Evolutionary conservation across 2,113 vertebrate species (phyloP), one percentile per base, ranked within the genome.

Genomic region (Stomatorhinus ivindoensis): DNA sequence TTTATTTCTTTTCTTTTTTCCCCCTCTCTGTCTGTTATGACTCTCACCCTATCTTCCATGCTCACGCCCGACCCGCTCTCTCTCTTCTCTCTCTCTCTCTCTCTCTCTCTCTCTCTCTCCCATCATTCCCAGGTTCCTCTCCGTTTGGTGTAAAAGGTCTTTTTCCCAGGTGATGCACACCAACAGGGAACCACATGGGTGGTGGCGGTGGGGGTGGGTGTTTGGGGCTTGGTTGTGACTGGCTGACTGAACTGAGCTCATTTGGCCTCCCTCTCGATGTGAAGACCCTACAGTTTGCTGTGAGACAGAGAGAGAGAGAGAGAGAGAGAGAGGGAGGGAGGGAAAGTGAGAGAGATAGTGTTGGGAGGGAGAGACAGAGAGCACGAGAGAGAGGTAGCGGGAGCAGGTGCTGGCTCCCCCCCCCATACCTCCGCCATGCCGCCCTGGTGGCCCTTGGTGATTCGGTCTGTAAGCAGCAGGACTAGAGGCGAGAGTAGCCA

Each of bases 161-260:
- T 94, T 93, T 91, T 94, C 94, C 92, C 94, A 94, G 93, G 94
- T 95, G 94, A 91, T 94, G 93, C 91, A 92, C 93, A 91, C 94
- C 44, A 47, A 84, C 73, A 39, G 73, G 69, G 69, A 76, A 76
- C 10, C 13, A n/a, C 11, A 39, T 31, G 82, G 27, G 50, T 35
- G 48, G 48, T n/a, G n/a, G n/a, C n/a, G 44, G 47, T 3, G n/a
- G 4, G 47, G 24, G 84, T 9, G 83, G 44, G 44, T 0, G 48
- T 50, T 13, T 27, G 48, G n/a, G 11, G 47, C 44, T 87, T 91
- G 90, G 91, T 92, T 92, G 92, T 89, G 91, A 92, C 92, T 90
- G 92, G 91, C 94, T 92, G 92, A 92, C 91, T 93, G 80, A 88
- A 46, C 91, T 91, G 92, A 91, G 73, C 90, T 92, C 92, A 92